Percentiles rank a stretch among this genome's conserved stretches.
These are phyloP conservation scores for Volucella inflata DNA, from an alignment of 2,888 invertebrate species.

Conservation along the genomic window DNA sequence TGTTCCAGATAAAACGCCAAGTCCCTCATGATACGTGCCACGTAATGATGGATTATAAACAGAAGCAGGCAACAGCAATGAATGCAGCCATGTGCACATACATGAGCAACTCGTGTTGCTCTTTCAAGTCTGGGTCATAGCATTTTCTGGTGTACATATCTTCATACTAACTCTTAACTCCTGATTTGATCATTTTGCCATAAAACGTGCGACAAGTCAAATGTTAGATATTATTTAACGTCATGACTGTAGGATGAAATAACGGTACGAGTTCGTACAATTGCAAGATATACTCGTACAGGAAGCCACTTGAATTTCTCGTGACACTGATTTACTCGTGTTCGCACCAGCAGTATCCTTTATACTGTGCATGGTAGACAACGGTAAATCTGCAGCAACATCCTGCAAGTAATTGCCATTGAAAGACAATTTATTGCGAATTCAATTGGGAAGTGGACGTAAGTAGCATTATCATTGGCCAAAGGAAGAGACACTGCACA, in stretches of 20 bases:
- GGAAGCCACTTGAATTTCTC: constrained; percentile 57
- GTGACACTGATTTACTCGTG: constrained; percentile 60
- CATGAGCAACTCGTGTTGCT: background rate
- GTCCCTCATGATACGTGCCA: constrained; percentile 41
- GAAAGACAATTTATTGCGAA: constrained; percentile 65
- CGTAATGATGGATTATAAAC: constrained; percentile 57
- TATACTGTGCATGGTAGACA: background rate
- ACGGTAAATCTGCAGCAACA: constrained; percentile 36
- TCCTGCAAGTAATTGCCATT: constrained; percentile 71
- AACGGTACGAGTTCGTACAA: constrained; percentile 6
- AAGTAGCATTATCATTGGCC: constrained; percentile 57
- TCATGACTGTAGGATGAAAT: constrained; percentile 8
- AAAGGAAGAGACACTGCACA: constrained; percentile 53
- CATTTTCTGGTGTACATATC: constrained; percentile 37
- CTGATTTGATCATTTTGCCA: constrained; percentile 47
- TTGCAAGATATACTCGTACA: constrained; percentile 30
- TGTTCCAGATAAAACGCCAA: constrained; percentile 45
- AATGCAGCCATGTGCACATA: constrained; percentile 37
- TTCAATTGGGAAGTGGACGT: constrained; percentile 59
- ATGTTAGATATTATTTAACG: constrained; percentile 35
- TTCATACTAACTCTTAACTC: constrained; percentile 25
- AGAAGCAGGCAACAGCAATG: background rate
- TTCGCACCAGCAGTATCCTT: constrained; percentile 1
- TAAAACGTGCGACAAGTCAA: constrained; percentile 55
- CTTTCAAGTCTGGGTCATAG: constrained; percentile 53